Evolutionary conservation across 2,113 vertebrate genomes (phyloP).

Genomic region (Pipra filicauda): DNA sequence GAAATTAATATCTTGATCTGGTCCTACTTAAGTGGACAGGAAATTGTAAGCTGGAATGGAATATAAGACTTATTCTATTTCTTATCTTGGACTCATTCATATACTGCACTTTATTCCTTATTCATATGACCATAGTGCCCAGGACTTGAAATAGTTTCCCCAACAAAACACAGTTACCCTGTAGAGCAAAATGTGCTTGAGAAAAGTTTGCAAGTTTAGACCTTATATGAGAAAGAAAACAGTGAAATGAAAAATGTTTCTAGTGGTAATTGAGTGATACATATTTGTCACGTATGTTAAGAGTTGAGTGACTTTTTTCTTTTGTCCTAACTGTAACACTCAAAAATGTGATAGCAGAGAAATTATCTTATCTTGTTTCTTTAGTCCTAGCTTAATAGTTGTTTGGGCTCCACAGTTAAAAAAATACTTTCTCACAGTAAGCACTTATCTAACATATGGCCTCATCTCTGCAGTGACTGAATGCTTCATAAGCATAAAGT

Average conservation of each 20-base stretch:
- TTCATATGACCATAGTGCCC: background rate
- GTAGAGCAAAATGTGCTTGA: background rate
- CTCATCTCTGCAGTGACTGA: background rate
- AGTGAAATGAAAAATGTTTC: background rate
- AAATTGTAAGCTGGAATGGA: background rate
- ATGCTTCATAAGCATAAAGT: background rate
- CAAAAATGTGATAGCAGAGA: background rate
- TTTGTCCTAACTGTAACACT: background rate
- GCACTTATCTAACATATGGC: background rate
- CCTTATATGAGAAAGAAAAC: background rate
- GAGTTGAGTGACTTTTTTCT: background rate
- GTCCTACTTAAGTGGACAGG: background rate
- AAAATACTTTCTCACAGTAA: background rate
- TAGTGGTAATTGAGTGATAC: background rate
- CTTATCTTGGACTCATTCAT: background rate
- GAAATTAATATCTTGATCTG: background rate
- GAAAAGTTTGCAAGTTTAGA: background rate
- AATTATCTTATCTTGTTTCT: constrained; percentile 7
- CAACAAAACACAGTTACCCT: background rate
- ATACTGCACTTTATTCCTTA: background rate
- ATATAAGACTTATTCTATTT: background rate
- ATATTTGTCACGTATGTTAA: background rate
- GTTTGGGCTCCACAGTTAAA: background rate
- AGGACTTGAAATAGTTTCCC: background rate
- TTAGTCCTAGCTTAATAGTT: background rate